phyloP scores from a whole-genome alignment of 2,888 invertebrate species.

The Dioctria linearis region DNA sequence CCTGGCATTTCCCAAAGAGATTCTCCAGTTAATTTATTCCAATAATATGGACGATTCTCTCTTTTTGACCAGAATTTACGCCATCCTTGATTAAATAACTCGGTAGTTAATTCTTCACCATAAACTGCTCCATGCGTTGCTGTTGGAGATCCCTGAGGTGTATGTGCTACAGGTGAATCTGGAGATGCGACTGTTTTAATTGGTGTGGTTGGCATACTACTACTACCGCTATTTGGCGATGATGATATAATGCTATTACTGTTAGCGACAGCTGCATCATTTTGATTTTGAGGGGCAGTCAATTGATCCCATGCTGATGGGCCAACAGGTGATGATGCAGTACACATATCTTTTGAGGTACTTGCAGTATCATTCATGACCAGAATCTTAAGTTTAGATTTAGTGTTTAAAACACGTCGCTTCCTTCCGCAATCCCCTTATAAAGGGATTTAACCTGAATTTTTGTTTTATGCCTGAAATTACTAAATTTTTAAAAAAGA shows the following conservation, averaged over 20 bases:
- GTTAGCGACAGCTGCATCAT: conserved; percentile 60
- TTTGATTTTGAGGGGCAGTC: conserved; percentile 65
- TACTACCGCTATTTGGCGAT: no score
- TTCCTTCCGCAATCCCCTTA: background rate
- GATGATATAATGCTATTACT: conserved; percentile 61
- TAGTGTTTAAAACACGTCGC: background rate
- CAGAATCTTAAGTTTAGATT: background rate
- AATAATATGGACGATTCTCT: conserved; percentile 95
- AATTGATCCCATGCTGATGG: conserved; percentile 71
- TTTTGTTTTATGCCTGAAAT: conserved; percentile 56
- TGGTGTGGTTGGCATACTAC: conserved; percentile 68
- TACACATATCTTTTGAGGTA: conserved; percentile 58
- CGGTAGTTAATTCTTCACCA: conserved; percentile 70
- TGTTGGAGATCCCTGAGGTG: conserved; percentile 68
- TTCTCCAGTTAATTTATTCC: conserved; percentile 96
- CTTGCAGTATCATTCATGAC: conserved; percentile 65
- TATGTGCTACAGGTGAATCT: conserved; percentile 67
- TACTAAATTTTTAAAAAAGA: conserved; percentile 61
- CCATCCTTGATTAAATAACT: conserved; percentile 88
- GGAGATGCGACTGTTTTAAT: conserved; percentile 67
- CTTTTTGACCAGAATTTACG: conserved; percentile 97
- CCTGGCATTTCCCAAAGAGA: conserved; percentile 97
- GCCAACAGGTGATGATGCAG: conserved; percentile 61
- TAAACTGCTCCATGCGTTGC: conserved; percentile 64
- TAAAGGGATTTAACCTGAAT: conserved; percentile 27